Evolutionary conservation across 2,113 vertebrate genomes (phyloP).

Genomic region (Trichomycterus rosablanca): DNA sequence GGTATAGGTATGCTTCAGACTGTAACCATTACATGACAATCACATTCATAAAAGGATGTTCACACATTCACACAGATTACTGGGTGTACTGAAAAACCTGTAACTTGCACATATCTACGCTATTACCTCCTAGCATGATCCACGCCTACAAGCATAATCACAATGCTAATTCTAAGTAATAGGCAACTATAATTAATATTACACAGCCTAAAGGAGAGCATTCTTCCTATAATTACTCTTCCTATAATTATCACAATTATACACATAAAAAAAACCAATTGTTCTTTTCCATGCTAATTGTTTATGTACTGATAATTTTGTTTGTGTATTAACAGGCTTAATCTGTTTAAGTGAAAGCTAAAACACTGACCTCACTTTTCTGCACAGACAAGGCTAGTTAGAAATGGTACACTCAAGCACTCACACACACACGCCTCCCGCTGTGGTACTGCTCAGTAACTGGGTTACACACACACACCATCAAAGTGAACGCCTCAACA

Average conservation of each 20-base stretch:
- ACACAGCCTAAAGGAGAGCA: no score
- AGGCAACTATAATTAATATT: no score
- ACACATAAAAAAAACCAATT: no score
- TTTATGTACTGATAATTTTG: background rate
- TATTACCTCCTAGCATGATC: no score
- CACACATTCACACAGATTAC: no score
- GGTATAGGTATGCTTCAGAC: no score
- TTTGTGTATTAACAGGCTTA: conserved; percentile 14
- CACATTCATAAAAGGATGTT: no score
- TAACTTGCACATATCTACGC: no score
- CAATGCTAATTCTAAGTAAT: background rate
- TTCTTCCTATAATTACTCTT: no score
- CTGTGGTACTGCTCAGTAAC: conserved; percentile 21
- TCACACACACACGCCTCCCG: background rate
- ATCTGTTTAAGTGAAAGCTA: background rate
- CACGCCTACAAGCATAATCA: background rate
- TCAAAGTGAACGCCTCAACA: background rate
- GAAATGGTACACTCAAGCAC: background rate
- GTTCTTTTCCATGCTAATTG: background rate
- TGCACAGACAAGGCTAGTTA: background rate
- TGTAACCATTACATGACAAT: no score
- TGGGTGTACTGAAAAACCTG: no score
- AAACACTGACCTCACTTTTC: conserved; percentile 34
- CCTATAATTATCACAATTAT: no score
- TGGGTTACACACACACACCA: conserved; percentile 29